These are phyloP conservation scores for Urocynchramus pylzowi DNA, from an alignment of 2,113 vertebrate genomes.

Conservation along the genomic window DNA sequence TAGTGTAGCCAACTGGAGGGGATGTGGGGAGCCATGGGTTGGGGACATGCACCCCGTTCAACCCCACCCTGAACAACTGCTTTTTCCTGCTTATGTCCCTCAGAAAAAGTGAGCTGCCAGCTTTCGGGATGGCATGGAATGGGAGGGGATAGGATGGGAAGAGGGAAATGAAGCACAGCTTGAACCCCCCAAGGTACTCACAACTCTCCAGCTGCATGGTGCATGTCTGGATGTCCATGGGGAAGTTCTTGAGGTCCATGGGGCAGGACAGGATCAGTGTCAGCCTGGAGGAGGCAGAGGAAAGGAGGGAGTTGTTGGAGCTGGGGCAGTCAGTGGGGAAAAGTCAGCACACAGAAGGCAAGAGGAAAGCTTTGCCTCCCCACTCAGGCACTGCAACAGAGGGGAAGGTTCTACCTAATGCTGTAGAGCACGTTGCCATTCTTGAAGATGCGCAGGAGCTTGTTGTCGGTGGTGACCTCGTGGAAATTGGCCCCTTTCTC, in stretches of 20 bases:
- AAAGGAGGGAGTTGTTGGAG: background rate
- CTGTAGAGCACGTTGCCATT: constrained; percentile 92
- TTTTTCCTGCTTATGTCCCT: background rate
- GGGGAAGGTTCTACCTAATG: constrained; percentile 77
- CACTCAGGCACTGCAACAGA: background rate
- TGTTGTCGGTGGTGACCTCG: constrained; percentile 92
- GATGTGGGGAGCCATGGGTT: background rate
- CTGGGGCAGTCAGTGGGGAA: background rate
- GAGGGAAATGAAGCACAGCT: background rate
- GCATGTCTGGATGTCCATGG: constrained; percentile 95
- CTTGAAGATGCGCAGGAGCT: constrained; percentile 91
- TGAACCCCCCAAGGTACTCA: constrained; percentile 71
- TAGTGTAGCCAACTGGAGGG: constrained; percentile 88
- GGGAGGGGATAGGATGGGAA: background rate
- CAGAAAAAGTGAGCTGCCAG: background rate
- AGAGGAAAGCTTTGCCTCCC: background rate
- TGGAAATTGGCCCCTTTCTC: constrained; percentile 95
- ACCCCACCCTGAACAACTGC: background rate
- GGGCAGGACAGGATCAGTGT: constrained; percentile 91
- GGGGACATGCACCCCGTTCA: accelerated
- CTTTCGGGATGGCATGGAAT: background rate
- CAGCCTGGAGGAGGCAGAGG: constrained; percentile 75
- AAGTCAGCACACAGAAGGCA: accelerated
- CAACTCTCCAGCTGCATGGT: constrained; percentile 96
- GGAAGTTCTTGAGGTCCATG: constrained; percentile 97